Evolutionary conservation across 2,797 vertebrate genomes (phyloP).

Genomic region (Sorex maritimensis): DNA sequence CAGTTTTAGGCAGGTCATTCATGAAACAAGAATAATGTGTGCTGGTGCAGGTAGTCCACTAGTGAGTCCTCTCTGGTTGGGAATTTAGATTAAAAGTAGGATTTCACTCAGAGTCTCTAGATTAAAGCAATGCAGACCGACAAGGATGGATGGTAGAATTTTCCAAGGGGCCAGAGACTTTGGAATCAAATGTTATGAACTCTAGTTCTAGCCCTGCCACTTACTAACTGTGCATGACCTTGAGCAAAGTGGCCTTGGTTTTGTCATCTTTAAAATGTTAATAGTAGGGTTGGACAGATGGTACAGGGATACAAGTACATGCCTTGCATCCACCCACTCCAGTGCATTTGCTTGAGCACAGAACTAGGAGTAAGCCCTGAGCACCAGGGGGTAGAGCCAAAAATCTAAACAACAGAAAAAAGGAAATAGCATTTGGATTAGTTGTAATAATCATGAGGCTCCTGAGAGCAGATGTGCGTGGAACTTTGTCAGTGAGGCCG

Average conservation of each 20-base stretch:
- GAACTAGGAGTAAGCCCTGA: too few species aligned
- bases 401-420: too few species aligned
- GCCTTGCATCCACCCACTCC: too few species aligned
- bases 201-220: neutral
- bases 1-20: too few species aligned
- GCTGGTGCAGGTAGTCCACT: neutral
- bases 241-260: neutral
- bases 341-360: too few species aligned
- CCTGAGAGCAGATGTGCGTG: accelerated
- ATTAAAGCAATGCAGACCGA: neutral
- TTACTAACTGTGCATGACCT: neutral
- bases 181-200: neutral
- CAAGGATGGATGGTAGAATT: neutral
- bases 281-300: neutral
- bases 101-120: neutral
- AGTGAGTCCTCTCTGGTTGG: neutral
- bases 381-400: too few species aligned
- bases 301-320: too few species aligned
- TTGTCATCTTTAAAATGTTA: neutral
- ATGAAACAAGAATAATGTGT: too few species aligned
- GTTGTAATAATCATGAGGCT: neutral
- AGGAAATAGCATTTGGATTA: too few species aligned
- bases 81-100: neutral
- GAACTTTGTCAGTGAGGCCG: neutral
- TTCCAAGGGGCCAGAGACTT: neutral